Evolutionary conservation across 1,140 invertebrate genomes (phyloP), one percentile per base, ranked within the genome.

Genomic region (Penaeus vannamei): DNA sequence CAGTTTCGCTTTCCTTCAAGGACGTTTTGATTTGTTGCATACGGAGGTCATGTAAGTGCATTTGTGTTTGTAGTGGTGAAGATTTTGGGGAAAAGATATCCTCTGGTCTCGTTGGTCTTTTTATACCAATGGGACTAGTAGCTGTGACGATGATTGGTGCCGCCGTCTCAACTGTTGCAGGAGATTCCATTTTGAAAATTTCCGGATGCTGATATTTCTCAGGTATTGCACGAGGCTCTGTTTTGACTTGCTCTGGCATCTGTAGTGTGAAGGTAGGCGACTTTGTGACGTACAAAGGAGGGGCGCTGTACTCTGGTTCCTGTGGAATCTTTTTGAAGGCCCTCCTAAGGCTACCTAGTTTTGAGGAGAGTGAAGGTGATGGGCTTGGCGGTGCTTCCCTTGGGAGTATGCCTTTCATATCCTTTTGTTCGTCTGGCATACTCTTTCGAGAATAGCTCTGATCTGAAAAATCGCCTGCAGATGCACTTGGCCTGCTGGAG

Each of bases 261-360:
- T 32, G 32, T 36, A 79, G 10, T n/a, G 29, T 61, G 12, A 53
- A 36, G 32, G 36, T n/a, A 17, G 59, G 72, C 1, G 81, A 89
- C 29, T 53, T 76, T 29, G 82, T 29, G 20, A 79, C 77, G n/a
- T 86, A 59, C 12, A 89, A 42, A 61, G 82, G 69, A 36, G 87
- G 87, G 32, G 87, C 81, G 7, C 42, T 66, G 60, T 89, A 85
- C 61, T 89, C 72, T 22, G 87, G 87, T 64, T 89, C 82, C 17
- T 69, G 66, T 2, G 87, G 87, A 62, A 89, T 89, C 19, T 84
- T 46, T 61, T 79, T 85, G 19, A 62, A 20, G 26, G 60, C 23
- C 61, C 80, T 80, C 42, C 64, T 86, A 8, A 80, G 20, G 8
- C 42, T 80, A n/a, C 46, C 59, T 17, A 23, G 29, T 19, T 59